Percentiles rank a stretch among this genome's conserved stretches.
Conservation (phyloP, 1,140 invertebrate species). For the Drosophila lacertosa region DNA sequence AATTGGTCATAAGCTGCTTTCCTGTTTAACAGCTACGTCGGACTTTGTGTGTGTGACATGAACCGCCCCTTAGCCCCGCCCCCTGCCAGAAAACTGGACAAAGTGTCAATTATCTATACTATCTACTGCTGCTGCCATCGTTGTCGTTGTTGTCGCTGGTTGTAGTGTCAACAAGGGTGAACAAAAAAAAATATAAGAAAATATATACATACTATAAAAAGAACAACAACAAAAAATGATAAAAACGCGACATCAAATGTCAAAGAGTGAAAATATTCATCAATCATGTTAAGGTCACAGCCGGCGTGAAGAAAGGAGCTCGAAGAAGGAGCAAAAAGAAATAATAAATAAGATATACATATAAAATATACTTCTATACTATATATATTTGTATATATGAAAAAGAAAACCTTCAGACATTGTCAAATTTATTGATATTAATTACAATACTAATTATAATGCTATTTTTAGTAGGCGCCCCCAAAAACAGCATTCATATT, state of each 20-base stretch:
- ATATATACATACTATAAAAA: conserved; percentile 13
- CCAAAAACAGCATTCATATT: not conserved
- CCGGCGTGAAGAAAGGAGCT: conserved; percentile 49
- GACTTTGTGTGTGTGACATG: conserved; percentile 2
- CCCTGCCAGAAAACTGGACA: conserved; percentile 11
- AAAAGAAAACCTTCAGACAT: conserved; percentile 43
- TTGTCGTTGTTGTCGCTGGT: conserved; percentile 1
- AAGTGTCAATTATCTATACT: conserved; percentile 64
- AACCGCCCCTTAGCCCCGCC: conserved; percentile 4
- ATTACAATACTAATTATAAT: conserved; percentile 64
- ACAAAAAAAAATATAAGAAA: not conserved
- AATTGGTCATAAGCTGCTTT: conserved; percentile 29
- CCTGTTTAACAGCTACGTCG: conserved; percentile 6
- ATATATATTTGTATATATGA: not conserved
- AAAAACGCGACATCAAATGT: conserved; percentile 71
- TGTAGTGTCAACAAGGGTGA: conserved; percentile 25
- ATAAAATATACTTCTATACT: not conserved
- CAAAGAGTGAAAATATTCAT: conserved; percentile 80
- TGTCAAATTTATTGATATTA: conserved; percentile 75
- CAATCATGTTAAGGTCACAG: conserved; percentile 78
- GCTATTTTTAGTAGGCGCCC: conserved; percentile 31
- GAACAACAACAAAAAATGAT: conserved; percentile 8
- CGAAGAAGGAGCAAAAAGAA: not conserved
- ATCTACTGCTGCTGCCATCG: not conserved
- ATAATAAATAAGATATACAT: too few species aligned